Conservation (phyloP, 2,113 vertebrate species). For the Nipponia nippon region DNA sequence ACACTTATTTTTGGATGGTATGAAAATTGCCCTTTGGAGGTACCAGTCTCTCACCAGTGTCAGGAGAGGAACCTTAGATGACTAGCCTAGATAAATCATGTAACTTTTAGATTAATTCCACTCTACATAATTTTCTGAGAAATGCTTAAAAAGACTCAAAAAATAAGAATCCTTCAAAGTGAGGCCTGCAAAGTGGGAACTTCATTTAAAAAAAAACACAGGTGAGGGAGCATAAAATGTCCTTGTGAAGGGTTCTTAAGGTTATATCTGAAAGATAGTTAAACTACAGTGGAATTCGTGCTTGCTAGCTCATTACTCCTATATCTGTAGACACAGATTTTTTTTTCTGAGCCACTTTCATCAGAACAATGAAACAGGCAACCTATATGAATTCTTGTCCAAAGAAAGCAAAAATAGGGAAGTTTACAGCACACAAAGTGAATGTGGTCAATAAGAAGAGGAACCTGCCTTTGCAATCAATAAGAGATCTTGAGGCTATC, state of each 20-base stretch:
- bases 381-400: not conserved
- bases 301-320: not conserved
- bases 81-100: not conserved
- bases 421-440: conserved; percentile 8
- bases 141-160: not conserved
- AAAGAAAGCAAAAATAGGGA: conserved; percentile 14
- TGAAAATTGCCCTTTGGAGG: conserved; percentile 16
- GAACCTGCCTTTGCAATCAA: conserved; percentile 83
- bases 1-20: not conserved
- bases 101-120: conserved; percentile 38
- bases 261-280: not conserved
- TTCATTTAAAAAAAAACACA: not conserved
- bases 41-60: not conserved
- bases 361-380: not conserved
- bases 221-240: not conserved
- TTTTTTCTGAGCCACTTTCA: not conserved
- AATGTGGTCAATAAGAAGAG: conserved; percentile 35
- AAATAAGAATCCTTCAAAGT: not conserved
- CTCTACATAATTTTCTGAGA: not conserved
- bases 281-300: not conserved
- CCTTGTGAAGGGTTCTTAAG: not conserved
- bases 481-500: conserved; percentile 80
- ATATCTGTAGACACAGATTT: not conserved
- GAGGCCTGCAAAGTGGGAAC: not conserved
- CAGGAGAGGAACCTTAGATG: conserved; percentile 5